Base-by-base conservation (phyloP, 1,140 invertebrate genomes). In the Leguminivora glycinivorella region DNA sequence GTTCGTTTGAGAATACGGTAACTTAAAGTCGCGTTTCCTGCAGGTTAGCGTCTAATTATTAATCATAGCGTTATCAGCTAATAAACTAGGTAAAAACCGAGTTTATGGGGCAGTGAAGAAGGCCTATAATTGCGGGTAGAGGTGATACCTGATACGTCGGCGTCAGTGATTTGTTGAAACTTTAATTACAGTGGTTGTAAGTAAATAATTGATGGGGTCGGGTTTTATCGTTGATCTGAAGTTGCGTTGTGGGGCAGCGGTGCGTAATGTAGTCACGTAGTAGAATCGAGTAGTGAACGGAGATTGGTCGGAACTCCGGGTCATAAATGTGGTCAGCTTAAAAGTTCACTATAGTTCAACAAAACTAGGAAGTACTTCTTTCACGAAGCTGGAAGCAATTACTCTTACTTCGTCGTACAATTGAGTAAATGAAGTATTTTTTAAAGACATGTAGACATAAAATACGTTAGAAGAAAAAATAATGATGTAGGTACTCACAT, bases 181-280 rank as follows among this genome's bases (percentile, higher is more conserved):
- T 78, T 84, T 85, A 87, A 89, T 89, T 84, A 87, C 79, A 80
- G 78, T 71, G 75, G 72, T 82, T 70, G 83, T 83, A 74, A 73
- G 84, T 83, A 82, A 88, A 84, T 84, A 80, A 75, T 75, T 77
- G 72, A 75, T 63, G 58, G 58, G 78, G 69, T 69, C 71, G 77
- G 76, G 78, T 83, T 84, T 87, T 89, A 84, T 86, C 83, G 75
- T 63, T 69, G 74, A 82, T 81, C 79, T 79, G 67, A 14, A 52
- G 26, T 17, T 6, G 22, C 12, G 47, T 26, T 26, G 19, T 24
- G 47, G 25, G 40, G 19, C 22, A 56, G 40, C 25, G 40, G 9
- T 63, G 58, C 58, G 58, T 63, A 19, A 31, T 25, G 58, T 1
- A 17, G 24, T 29, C 58, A 29, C 26, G 26, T 60, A 19, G 1